These are phyloP conservation scores for Semotilus atromaculatus DNA, from an alignment of 2,797 vertebrate species.

Conservation along the genomic window DNA sequence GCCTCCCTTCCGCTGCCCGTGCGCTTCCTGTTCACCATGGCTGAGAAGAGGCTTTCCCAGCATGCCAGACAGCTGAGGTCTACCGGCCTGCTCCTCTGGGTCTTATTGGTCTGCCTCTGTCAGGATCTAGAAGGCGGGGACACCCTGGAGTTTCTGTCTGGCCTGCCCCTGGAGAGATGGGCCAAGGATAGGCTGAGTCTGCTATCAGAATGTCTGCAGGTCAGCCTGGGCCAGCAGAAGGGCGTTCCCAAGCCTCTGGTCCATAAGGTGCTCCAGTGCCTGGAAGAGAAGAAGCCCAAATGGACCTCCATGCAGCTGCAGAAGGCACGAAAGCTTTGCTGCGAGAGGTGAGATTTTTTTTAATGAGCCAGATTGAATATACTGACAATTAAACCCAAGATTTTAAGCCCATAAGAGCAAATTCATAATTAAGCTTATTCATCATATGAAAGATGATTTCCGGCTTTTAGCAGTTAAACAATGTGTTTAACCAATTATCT, in stretches of 20 bases:
- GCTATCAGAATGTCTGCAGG: slow-evolving; percentile 88
- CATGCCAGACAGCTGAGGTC: slow-evolving; percentile 84
- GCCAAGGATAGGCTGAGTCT: slow-evolving; percentile 85
- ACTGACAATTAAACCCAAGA: neutral
- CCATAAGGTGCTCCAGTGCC: slow-evolving; percentile 85
- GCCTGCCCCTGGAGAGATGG: slow-evolving; percentile 81
- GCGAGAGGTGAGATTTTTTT: slow-evolving; percentile 74
- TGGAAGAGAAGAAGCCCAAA: slow-evolving; percentile 88
- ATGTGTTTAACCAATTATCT: neutral
- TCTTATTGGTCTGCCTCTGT: slow-evolving; percentile 87
- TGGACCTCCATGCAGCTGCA: slow-evolving; percentile 89
- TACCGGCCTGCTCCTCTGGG: slow-evolving; percentile 89
- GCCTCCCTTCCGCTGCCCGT: slow-evolving; percentile 89
- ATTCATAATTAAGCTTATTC: neutral
- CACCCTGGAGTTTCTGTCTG: slow-evolving; percentile 82
- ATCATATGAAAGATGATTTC: neutral
- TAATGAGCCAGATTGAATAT: neutral
- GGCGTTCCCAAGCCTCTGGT: slow-evolving; percentile 82
- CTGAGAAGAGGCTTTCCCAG: slow-evolving; percentile 90
- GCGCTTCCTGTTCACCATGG: slow-evolving; percentile 90
- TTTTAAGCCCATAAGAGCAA: neutral
- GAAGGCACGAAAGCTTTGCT: slow-evolving; percentile 87
- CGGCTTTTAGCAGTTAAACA: neutral
- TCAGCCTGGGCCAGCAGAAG: slow-evolving; percentile 82
- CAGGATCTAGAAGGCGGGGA: slow-evolving; percentile 87